Evolutionary conservation across 2,113 vertebrate genomes (phyloP).

Genomic region (Lontra canadensis): DNA sequence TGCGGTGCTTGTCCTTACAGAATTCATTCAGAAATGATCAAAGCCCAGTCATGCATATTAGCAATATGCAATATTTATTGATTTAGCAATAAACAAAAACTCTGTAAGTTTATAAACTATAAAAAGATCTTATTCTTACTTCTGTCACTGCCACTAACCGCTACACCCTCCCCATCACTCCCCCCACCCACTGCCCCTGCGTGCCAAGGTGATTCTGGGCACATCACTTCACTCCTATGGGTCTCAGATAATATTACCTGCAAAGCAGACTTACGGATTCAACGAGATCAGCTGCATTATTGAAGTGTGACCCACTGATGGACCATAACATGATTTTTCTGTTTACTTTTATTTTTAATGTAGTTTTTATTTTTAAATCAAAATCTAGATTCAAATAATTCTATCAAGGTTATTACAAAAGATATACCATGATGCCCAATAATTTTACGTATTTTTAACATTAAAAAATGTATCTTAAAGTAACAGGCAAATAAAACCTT

Average conservation of each 20-base stretch:
- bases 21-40: not conserved
- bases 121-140: not conserved
- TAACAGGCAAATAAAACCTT: not conserved
- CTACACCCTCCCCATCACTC: not conserved
- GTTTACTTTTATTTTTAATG: conserved; percentile 12
- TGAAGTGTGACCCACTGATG: not conserved
- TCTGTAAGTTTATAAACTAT: not conserved
- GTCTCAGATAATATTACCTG: not conserved
- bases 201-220: not conserved
- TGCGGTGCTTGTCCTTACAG: not conserved
- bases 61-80: no score
- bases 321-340: not conserved
- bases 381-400: not conserved
- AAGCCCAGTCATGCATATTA: not conserved
- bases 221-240: not conserved
- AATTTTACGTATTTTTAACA: not conserved
- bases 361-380: not conserved
- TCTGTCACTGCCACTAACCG: not conserved
- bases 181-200: accelerated
- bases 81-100: not conserved
- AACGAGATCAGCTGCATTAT: not conserved
- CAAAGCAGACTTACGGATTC: not conserved
- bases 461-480: not conserved
- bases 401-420: not conserved
- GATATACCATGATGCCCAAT: not conserved